These are phyloP conservation scores for Chydorus sphaericus DNA, from an alignment of 2,888 invertebrate species.

Conservation along the genomic window DNA sequence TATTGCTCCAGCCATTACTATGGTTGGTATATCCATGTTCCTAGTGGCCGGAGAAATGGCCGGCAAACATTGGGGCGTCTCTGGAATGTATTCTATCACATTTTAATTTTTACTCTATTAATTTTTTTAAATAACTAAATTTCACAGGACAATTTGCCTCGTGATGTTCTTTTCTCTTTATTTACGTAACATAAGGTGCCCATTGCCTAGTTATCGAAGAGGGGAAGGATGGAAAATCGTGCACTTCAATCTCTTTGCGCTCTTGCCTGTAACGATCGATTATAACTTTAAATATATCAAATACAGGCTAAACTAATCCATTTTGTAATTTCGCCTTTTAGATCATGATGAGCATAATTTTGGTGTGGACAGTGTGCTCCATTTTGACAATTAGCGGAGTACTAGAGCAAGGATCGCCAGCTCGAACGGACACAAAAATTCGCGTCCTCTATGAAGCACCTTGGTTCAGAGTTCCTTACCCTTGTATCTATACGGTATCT, in stretches of 20 bases:
- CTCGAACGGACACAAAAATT: conserved; percentile 55
- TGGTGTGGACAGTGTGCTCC: conserved; percentile 61
- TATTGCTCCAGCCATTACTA: conserved; percentile 65
- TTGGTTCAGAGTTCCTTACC: conserved; percentile 71
- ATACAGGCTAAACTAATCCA: not conserved
- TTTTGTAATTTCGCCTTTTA: conserved; percentile 24
- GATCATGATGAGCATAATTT: conserved; percentile 56
- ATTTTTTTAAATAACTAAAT: not conserved
- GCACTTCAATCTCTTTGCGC: conserved; percentile 56
- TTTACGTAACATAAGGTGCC: conserved; percentile 47
- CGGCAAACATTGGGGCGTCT: conserved; percentile 65
- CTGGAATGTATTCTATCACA: conserved; percentile 24
- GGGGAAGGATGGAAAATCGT: conserved; percentile 32
- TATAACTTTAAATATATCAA: not conserved
- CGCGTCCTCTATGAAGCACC: conserved; percentile 53
- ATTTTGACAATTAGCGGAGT: conserved; percentile 48
- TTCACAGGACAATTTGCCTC: conserved; percentile 51
- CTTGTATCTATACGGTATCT: too few relatives aligned
- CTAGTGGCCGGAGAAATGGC: conserved; percentile 67
- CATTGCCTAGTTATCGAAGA: conserved; percentile 39
- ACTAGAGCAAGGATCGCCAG: conserved; percentile 49
- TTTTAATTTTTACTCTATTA: too few relatives aligned
- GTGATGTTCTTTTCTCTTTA: conserved; percentile 67
- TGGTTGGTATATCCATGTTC: conserved; percentile 72
- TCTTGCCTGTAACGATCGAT: conserved; percentile 69